Evolutionary conservation across 1,140 invertebrate species (phyloP).

Genomic region (Thaumetopoea pityocampa): DNA sequence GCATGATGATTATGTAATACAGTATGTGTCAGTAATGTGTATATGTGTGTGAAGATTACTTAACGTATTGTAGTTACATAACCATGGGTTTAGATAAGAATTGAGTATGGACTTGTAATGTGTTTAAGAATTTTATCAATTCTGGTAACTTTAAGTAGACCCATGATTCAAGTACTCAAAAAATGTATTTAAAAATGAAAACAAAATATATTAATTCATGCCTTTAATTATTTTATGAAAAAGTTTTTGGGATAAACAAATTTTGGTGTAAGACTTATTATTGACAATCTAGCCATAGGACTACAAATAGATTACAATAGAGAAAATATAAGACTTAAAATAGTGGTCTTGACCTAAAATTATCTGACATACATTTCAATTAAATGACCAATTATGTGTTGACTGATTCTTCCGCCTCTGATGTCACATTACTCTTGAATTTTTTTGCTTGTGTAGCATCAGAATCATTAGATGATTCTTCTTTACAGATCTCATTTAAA

Average conservation of each 20-base stretch:
- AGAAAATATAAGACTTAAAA: constrained; percentile 14
- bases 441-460: constrained; percentile 59
- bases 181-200: too few relatives aligned
- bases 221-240: constrained; percentile 21
- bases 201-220: too few relatives aligned
- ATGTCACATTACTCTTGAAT: constrained; percentile 44
- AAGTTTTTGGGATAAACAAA: constrained; percentile 24
- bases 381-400: constrained; percentile 24
- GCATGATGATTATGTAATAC: too few relatives aligned
- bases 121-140: too few relatives aligned
- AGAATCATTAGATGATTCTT: constrained; percentile 43
- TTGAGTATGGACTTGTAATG: too few relatives aligned
- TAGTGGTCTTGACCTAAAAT: constrained; percentile 9
- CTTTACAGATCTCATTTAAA: constrained; percentile 62
- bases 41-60: too few relatives aligned
- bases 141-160: too few relatives aligned
- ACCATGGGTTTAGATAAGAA: too few relatives aligned
- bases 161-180: too few relatives aligned
- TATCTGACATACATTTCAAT: constrained; percentile 2
- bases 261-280: constrained; percentile 28
- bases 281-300: constrained; percentile 18
- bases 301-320: constrained; percentile 18
- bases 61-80: too few relatives aligned
- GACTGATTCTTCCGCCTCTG: constrained; percentile 33
- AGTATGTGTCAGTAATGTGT: too few relatives aligned